These are phyloP conservation scores for Trissoscelio sp. DNA, from an alignment of 2,888 invertebrate species.

Conservation along the genomic window DNA sequence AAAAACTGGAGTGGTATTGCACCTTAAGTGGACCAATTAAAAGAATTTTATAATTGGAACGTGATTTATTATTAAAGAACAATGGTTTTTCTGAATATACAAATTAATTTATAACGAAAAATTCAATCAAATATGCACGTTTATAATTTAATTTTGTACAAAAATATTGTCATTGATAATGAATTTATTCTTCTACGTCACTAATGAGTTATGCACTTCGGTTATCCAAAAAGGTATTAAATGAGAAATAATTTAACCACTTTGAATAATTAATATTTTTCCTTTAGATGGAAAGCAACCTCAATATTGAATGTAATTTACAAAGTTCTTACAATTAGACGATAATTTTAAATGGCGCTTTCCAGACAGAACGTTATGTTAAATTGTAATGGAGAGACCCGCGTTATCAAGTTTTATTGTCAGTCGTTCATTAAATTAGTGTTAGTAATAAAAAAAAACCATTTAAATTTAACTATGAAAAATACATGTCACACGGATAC, in stretches of 20 bases:
- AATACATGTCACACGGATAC: not conserved
- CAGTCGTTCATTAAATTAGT: not conserved
- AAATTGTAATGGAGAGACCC: not conserved
- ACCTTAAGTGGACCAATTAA: no score
- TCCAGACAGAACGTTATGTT: not conserved
- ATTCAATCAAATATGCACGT: no score
- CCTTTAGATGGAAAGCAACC: not conserved
- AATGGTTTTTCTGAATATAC: no score
- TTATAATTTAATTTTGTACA: no score
- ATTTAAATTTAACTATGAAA: not conserved
- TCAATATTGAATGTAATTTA: not conserved
- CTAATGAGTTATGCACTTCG: no score
- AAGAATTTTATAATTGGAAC: no score
- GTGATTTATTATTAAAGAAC: no score
- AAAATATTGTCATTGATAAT: no score
- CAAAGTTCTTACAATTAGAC: not conserved
- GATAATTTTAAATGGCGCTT: not conserved
- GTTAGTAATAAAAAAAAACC: not conserved
- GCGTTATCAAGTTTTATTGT: constrained; percentile 1
- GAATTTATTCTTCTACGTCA: no score
- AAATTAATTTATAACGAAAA: no score
- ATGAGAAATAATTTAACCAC: not conserved
- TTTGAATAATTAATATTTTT: not conserved
- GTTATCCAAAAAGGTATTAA: not conserved
- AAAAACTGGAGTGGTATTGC: no score